Evolutionary conservation across 1,140 invertebrate species (phyloP), one percentile per base, ranked within the genome.

Genomic region (Armadillidium nasatum): DNA sequence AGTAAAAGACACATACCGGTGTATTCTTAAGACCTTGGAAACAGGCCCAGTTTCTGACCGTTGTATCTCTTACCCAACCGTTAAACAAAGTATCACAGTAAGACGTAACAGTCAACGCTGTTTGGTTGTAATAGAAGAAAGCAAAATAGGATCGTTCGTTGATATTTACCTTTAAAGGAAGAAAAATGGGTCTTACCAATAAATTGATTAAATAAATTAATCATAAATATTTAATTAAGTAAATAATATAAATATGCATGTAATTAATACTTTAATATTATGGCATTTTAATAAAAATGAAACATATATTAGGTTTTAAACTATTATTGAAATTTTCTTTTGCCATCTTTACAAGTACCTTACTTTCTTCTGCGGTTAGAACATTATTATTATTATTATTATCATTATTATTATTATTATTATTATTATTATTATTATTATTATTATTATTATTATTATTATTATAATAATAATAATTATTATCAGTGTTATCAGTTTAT

Each of bases 81-180:
- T 11, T 45, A 66, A 68, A 75, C 33, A 68, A 15, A n/a, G n/a
- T n/a, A 50, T 68, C 74, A 44, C 54, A 68, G 74, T 44, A 75
- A 10, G 45, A 68, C 6, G 33, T 33, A 3, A 33, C 33, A 33
- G 33, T 33, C 6, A 33, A 33, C 9, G 44, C 46, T 70, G 44
- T 10, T 43, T 43, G 23, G 68, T 75, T 44, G 60, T 45, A 70
- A n/a, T 45, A 33, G 21, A 44, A 70, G 13, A 44, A 21, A 21
- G 74, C n/a, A 22, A 50, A 69, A 15, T 75, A 44, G 4, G 67
- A 69, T 3, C 67, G n/a, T 10, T 69, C 74, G 23, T 75, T 69
- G 66, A 68, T 68, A 15, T 13, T 69, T 0, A 75, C 67, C 66
- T 72, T 22, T 15, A 13, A 22, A 71, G 44, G 10, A 15, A 44